These are phyloP conservation scores for Apodemia hepburni DNA, from an alignment of 2,888 invertebrate species.

Conservation along the genomic window DNA sequence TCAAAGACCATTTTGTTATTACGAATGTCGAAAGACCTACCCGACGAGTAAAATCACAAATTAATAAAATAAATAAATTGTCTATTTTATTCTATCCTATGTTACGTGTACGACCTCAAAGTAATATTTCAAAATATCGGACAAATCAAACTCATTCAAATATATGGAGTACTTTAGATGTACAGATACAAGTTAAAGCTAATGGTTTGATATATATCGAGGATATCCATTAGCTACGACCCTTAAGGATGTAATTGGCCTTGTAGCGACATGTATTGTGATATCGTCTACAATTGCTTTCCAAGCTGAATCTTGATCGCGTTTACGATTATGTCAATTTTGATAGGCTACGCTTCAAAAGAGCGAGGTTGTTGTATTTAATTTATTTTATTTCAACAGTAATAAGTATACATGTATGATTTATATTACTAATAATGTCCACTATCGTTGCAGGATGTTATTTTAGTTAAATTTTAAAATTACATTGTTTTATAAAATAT, in stretches of 20 bases:
- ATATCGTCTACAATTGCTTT: slow-evolving; percentile 24
- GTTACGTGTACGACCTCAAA: too few relatives aligned
- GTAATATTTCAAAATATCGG: not conserved
- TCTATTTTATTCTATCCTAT: too few relatives aligned
- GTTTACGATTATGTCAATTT: slow-evolving; percentile 5
- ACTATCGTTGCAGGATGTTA: too few relatives aligned
- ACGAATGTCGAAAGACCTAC: too few relatives aligned
- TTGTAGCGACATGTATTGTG: slow-evolving; percentile 46
- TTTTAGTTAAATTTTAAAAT: too few relatives aligned
- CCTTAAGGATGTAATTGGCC: slow-evolving; percentile 59
- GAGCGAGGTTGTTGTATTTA: slow-evolving; percentile 31
- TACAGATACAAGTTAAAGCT: slow-evolving; percentile 29
- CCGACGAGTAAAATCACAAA: too few relatives aligned
- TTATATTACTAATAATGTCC: too few relatives aligned
- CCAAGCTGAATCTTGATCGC: slow-evolving; percentile 6
- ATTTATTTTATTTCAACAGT: slow-evolving; percentile 8
- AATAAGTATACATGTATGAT: not conserved
- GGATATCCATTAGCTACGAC: slow-evolving; percentile 62
- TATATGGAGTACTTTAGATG: slow-evolving; percentile 6
- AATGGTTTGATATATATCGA: slow-evolving; percentile 54
- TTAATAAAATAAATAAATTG: too few relatives aligned
- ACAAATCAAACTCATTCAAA: not conserved
- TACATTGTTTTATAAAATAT: too few relatives aligned
- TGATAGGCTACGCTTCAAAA: slow-evolving; percentile 24
- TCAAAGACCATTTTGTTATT: too few relatives aligned